Evolutionary conservation across 1,140 invertebrate genomes (phyloP).

Genomic region (Drosophila nigromelanica): DNA sequence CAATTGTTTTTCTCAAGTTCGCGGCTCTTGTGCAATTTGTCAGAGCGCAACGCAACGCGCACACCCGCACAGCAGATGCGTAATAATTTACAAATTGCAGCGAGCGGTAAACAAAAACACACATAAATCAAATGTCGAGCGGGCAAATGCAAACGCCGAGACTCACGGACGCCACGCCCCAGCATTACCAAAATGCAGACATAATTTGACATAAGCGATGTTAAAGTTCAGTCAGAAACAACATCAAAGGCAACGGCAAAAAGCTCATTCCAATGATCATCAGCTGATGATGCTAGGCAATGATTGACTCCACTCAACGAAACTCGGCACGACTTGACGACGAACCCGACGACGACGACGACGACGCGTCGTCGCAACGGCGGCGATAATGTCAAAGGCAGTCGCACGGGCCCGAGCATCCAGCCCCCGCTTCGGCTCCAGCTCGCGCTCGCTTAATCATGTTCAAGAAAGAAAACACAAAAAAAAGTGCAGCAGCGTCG

Average conservation of each 20-base stretch:
- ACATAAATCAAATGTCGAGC: slow-evolving; percentile 38
- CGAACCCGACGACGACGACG: slow-evolving; percentile 1
- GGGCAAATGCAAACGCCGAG: slow-evolving; percentile 18
- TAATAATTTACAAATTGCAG: slow-evolving; percentile 76
- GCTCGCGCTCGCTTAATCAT: slow-evolving; percentile 32
- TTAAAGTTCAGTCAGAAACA: slow-evolving; percentile 70
- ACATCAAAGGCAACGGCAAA: slow-evolving; percentile 51
- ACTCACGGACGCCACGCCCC: slow-evolving; percentile 61
- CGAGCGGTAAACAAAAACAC: slow-evolving; percentile 76
- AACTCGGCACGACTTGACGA: slow-evolving; percentile 43
- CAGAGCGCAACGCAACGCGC: slow-evolving; percentile 34
- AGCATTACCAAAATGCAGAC: slow-evolving; percentile 54
- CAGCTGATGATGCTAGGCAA: slow-evolving; percentile 54
- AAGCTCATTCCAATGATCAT: slow-evolving; percentile 27
- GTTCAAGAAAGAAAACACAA: slow-evolving; percentile 22
- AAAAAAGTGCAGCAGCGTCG: slow-evolving; percentile 62
- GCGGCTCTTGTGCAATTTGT: slow-evolving; percentile 75
- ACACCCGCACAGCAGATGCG: slow-evolving; percentile 45
- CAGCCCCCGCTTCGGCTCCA: slow-evolving; percentile 12
- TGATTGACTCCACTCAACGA: slow-evolving; percentile 63
- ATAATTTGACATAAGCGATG: slow-evolving; percentile 82
- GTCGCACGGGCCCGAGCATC: slow-evolving; percentile 6
- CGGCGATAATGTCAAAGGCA: slow-evolving; percentile 79
- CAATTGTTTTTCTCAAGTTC: slow-evolving; percentile 80
- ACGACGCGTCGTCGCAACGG: slow-evolving; percentile 40